Conservation (phyloP, 2,888 invertebrate genomes). For the Nomada ruficornis region DNA sequence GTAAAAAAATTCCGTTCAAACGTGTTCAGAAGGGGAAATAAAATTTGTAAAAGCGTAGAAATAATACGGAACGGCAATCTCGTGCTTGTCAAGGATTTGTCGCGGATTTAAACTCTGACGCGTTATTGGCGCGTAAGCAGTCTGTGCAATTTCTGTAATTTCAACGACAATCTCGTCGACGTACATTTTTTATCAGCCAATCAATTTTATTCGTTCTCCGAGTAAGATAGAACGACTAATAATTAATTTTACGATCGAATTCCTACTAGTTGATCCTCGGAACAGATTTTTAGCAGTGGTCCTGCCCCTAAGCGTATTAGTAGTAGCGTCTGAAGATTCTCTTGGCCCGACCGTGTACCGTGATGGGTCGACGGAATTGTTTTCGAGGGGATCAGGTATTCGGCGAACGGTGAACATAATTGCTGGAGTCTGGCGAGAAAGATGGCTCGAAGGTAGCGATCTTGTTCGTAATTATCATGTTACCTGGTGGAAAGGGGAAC, state of each 20-base stretch:
- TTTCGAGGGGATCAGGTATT: conserved; percentile 6
- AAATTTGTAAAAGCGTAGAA: no score
- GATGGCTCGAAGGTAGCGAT: conserved; percentile 17
- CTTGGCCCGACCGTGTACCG: background rate
- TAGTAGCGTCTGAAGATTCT: no score
- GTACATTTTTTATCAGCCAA: conserved; percentile 25
- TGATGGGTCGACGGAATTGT: background rate
- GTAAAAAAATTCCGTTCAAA: no score
- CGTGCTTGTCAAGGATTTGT: background rate
- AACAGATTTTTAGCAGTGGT: no score
- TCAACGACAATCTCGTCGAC: conserved; percentile 38
- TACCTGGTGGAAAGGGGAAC: background rate
- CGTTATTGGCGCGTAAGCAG: conserved; percentile 27
- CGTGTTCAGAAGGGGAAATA: no score
- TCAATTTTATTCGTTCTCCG: conserved; percentile 46
- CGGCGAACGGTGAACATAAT: conserved; percentile 25
- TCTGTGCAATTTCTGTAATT: conserved; percentile 54
- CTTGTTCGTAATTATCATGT: conserved; percentile 17
- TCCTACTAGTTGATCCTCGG: conserved; percentile 54
- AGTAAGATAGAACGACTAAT: conserved; percentile 56
- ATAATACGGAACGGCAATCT: background rate
- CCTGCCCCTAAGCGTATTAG: no score
- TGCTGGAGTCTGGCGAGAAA: conserved; percentile 13
- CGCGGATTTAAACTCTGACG: conserved; percentile 1
- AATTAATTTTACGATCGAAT: conserved; percentile 64